A percentile compares a stretch with the other conserved stretches of the same genome.
Conservation (phyloP, 2,888 invertebrate species). For the Eurois occulta region DNA sequence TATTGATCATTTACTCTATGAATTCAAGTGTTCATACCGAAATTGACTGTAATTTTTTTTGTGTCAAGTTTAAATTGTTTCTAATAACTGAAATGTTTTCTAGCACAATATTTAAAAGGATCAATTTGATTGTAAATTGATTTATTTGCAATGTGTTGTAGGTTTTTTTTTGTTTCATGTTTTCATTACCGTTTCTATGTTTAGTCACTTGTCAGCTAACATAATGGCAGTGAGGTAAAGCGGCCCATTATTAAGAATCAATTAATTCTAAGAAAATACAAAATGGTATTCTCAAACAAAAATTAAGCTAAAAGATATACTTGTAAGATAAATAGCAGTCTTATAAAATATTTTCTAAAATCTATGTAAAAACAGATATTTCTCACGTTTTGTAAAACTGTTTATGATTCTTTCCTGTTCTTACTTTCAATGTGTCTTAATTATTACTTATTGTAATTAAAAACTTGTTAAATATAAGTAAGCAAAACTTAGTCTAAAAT, state of each 20-base stretch:
- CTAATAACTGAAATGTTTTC: not conserved
- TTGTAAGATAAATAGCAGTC: constrained; percentile 28
- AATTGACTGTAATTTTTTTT: constrained; percentile 5
- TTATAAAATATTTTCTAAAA: constrained; percentile 39
- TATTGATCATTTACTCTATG: constrained; percentile 1
- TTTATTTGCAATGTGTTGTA: not conserved
- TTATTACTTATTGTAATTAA: constrained; percentile 48
- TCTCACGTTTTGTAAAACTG: constrained; percentile 46
- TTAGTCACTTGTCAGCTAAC: not conserved
- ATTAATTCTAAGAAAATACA: constrained; percentile 17
- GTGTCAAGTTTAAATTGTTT: not conserved
- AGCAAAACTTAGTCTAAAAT: constrained; percentile 58
- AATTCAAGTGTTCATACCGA: constrained; percentile 1
- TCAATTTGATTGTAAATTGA: not conserved
- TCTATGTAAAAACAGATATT: constrained; percentile 22
- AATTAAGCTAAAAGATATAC: constrained; percentile 2
- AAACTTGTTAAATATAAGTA: constrained; percentile 58
- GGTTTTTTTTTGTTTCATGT: not conserved
- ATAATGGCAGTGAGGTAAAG: not conserved
- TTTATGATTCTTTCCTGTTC: constrained; percentile 26
- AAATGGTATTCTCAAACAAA: constrained; percentile 35
- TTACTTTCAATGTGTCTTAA: constrained; percentile 55
- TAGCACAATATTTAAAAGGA: not conserved
- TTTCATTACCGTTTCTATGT: not conserved
- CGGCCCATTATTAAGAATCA: constrained; percentile 35